Evolutionary conservation across 2,888 invertebrate genomes (phyloP).

Genomic region (Agriopis aurantiaria): DNA sequence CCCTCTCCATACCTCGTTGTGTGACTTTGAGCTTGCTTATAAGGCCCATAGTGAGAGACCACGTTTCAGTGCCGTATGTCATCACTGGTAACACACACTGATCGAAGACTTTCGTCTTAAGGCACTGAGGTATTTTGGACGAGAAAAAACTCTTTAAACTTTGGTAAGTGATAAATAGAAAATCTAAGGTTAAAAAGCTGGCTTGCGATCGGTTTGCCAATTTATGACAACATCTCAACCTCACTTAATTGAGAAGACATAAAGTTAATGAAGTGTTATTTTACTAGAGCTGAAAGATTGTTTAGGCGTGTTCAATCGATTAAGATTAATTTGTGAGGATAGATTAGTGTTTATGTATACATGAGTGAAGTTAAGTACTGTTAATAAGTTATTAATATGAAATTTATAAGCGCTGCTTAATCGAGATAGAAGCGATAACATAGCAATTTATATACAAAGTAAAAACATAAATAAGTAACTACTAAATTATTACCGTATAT

Average conservation of each 20-base stretch:
- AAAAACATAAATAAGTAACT: too few species aligned
- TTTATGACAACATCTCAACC: neutral
- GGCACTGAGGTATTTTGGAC: too few species aligned
- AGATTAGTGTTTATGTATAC: neutral
- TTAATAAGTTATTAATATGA: neutral
- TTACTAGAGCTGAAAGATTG: constrained; percentile 40
- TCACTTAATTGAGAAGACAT: constrained; percentile 47
- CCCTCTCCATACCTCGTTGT: too few species aligned
- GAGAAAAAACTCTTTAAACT: too few species aligned
- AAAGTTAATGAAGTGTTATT: constrained; percentile 51
- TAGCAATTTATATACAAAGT: neutral
- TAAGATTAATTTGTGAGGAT: constrained; percentile 38
- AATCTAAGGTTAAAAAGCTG: neutral
- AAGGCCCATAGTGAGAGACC: too few species aligned
- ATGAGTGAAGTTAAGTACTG: neutral
- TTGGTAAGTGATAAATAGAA: too few species aligned
- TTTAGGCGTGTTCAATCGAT: constrained; percentile 42
- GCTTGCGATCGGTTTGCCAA: neutral
- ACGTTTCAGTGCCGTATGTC: too few species aligned
- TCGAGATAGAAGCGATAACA: neutral
- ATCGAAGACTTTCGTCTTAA: too few species aligned
- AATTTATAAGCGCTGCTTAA: neutral
- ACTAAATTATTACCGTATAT: too few species aligned
- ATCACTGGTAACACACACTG: too few species aligned
- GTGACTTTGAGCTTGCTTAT: too few species aligned